Evolutionary conservation across 2,113 vertebrate genomes (phyloP).

Genomic region (Solenodon paradoxus): DNA sequence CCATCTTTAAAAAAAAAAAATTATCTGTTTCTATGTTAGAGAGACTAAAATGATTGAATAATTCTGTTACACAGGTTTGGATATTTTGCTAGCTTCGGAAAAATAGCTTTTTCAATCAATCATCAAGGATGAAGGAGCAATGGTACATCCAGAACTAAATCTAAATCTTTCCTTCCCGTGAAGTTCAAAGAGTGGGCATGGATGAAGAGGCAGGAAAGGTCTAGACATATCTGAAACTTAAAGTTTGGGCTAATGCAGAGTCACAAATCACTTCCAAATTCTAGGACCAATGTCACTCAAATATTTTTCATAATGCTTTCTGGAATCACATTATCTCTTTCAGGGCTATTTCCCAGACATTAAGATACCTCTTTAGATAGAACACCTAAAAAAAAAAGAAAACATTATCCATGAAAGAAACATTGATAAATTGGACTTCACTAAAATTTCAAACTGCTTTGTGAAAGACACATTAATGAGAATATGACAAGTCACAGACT

Average conservation of each 20-base stretch:
- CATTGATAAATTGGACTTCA: too few relatives aligned
- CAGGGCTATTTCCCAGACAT: not conserved
- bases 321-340: not conserved
- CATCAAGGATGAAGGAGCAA: not conserved
- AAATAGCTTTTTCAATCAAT: not conserved
- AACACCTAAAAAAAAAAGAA: not conserved
- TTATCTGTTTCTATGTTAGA: not conserved
- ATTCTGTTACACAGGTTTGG: not conserved
- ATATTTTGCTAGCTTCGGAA: not conserved
- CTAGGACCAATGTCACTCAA: not conserved
- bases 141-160: not conserved
- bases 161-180: not conserved
- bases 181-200: not conserved
- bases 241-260: not conserved
- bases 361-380: not conserved
- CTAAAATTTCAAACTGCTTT: not conserved
- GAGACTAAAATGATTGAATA: not conserved
- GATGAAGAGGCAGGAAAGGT: fast-evolving
- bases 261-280: not conserved
- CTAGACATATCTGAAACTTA: fast-evolving
- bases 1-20: too few relatives aligned
- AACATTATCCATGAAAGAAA: not conserved
- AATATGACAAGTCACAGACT: too few relatives aligned
- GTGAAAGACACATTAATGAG: not conserved
- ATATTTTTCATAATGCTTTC: not conserved